Conservation (phyloP, 1,140 invertebrate species). For the Chrysomallon squamiferum region DNA sequence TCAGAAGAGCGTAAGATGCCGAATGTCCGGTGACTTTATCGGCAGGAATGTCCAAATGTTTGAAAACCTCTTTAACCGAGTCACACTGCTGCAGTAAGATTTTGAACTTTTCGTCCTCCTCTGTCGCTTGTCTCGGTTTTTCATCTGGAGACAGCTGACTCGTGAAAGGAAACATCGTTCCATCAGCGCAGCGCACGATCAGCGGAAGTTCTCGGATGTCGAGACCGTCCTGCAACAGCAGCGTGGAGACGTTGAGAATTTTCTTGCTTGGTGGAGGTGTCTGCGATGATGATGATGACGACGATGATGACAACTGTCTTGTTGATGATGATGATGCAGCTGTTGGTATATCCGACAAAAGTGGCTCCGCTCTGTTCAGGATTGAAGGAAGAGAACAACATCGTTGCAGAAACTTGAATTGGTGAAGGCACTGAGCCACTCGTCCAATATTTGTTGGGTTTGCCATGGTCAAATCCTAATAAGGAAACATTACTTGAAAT, state of each 20-base stretch:
- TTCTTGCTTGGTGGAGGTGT: neutral
- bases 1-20: conserved; percentile 65
- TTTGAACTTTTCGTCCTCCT: conserved; percentile 48
- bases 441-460: no score
- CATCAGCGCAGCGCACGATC: conserved; percentile 69
- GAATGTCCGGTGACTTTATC: conserved; percentile 67
- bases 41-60: conserved; percentile 63
- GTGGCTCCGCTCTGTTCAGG: no score
- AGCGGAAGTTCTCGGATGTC: conserved; percentile 75
- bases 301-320: neutral
- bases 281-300: neutral
- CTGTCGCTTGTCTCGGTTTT: conserved; percentile 11
- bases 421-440: no score
- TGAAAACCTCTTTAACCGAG: conserved; percentile 48
- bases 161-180: conserved; percentile 18
- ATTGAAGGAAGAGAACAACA: no score
- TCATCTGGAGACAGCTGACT: conserved; percentile 12
- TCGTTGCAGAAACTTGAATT: no score
- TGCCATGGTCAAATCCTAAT: no score
- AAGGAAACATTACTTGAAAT: no score
- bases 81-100: conserved; percentile 56
- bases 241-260: conserved; percentile 64
- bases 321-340: neutral
- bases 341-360: no score
- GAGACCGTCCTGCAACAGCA: conserved; percentile 73